Conservation (phyloP, 30 jellyfish, hydroid and myxozoan species). For the Turritopsis dohrnii region DNA sequence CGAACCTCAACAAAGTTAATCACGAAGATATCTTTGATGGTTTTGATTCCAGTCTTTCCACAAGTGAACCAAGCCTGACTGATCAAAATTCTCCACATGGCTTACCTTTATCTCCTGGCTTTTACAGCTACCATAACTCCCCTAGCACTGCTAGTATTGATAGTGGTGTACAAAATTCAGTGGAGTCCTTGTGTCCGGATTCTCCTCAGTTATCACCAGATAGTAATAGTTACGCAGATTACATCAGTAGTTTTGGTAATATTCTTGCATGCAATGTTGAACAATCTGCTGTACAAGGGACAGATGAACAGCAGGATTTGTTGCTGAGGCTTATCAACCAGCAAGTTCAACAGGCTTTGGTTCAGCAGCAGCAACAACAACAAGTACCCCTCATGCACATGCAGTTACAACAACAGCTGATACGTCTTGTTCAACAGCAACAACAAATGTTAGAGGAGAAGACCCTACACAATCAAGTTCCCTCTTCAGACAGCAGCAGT, state of each 20-base stretch:
- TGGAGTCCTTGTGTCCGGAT: conserved; percentile 21
- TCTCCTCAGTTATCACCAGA: conserved; percentile 29
- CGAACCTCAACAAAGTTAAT: conserved; percentile 2
- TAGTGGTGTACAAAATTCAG: conserved; percentile 38
- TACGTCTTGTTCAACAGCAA: conserved; percentile 9
- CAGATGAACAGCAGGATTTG: conserved; percentile 6
- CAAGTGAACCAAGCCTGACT: conserved; percentile 11
- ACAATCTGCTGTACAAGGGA: background rate
- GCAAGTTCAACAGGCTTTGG: conserved; percentile 28
- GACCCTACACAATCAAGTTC: background rate
- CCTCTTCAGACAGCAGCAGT: background rate
- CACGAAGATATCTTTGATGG: background rate
- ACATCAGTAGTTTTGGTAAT: background rate
- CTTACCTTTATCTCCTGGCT: background rate
- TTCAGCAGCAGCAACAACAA: conserved; percentile 43
- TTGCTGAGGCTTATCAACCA: conserved; percentile 14
- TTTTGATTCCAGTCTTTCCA: background rate
- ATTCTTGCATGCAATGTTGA: background rate
- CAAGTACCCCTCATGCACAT: conserved; percentile 18
- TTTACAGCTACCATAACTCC: conserved; percentile 13
- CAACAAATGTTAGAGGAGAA: background rate
- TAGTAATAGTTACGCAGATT: background rate
- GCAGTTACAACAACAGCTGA: conserved; percentile 6
- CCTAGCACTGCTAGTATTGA: conserved; percentile 33
- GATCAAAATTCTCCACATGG: conserved; percentile 12